Percentiles rank a stretch among this genome's conserved stretches.
Conservation (phyloP, 2,797 vertebrate genomes). For the Fistularia commersonii region DNA sequence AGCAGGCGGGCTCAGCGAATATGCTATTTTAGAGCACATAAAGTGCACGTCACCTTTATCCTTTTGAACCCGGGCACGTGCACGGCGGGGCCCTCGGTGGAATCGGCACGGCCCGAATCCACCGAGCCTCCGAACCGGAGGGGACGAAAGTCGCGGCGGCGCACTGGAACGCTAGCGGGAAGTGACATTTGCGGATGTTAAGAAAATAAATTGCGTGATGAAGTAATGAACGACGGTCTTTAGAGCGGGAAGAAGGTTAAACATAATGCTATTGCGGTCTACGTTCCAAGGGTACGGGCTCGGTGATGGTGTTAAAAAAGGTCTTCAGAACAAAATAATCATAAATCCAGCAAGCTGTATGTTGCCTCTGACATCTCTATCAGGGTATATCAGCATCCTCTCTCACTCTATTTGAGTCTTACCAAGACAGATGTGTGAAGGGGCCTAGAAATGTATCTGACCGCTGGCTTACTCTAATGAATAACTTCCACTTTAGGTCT, state of each 20-base stretch:
- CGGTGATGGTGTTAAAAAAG: slow-evolving; percentile 85
- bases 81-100: too few relatives aligned
- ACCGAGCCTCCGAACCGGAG: too few relatives aligned
- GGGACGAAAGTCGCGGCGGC: slow-evolving; percentile 6
- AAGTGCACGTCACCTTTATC: slow-evolving; percentile 54
- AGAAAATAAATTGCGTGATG: slow-evolving; percentile 51
- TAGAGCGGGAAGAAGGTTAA: slow-evolving; percentile 59
- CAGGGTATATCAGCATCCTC: slow-evolving; percentile 99
- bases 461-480: slow-evolving; percentile 99
- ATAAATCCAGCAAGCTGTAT: slow-evolving; percentile 98
- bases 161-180: slow-evolving; percentile 8
- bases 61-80: slow-evolving; percentile 46
- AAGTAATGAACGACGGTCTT: slow-evolving; percentile 60
- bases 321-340: slow-evolving; percentile 99
- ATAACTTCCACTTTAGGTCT: slow-evolving; percentile 99
- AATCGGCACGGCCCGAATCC: too few relatives aligned
- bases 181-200: slow-evolving; percentile 38
- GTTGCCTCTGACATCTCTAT: slow-evolving; percentile 99
- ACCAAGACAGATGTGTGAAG: slow-evolving; percentile 99
- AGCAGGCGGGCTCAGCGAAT: slow-evolving; percentile 50
- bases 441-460: slow-evolving; percentile 99
- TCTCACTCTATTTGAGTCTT: slow-evolving; percentile 92
- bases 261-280: slow-evolving; percentile 71
- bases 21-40: slow-evolving; percentile 58
- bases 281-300: slow-evolving; percentile 91